Evolutionary conservation across 1,140 invertebrate genomes (phyloP), one percentile per base, ranked within the genome.

Genomic region (Drosophila burlai): DNA sequence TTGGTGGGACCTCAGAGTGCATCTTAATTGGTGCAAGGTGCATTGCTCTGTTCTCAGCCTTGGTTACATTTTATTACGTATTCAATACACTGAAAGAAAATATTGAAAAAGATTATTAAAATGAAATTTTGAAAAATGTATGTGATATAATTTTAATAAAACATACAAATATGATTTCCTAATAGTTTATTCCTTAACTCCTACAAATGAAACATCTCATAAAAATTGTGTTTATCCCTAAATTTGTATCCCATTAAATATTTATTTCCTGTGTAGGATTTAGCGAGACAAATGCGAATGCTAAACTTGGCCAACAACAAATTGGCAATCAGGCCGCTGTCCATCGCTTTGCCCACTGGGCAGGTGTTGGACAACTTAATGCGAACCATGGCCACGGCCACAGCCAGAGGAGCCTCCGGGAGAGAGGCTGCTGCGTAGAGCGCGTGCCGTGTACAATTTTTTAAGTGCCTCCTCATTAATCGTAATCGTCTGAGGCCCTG

Each of bases 321-420:
- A 90, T 90, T 90, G 85, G 75, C 85, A 90, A 90, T 90, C 85
- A 90, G 85, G 85, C 80, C 71, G 66, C 63, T 68, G 60, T 60
- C 63, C 50, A 69, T 57, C 50, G 50, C 42, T 72, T 61, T 79
- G 73, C 81, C 81, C 71, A 83, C 71, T 83, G 78, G 81, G 85
- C 85, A 90, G 85, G 85, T 90, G 81, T 89, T 90, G 85, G 78
- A 80, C 83, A 89, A 87, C 83, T 89, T 84, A 89, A 86, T 86
- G 73, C 67, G 46, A 79, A 49, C 40, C 52, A 52, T 43, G 31
- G 63, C 47, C 24, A 21, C 3, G 42, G 24, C 16, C 21, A 9
- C 7, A 31, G 40, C n/a, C 24, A 13, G n/a, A 11, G 49, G 26
- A n/a, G 49, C 26, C 26, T 29, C 49, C 16, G 11, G 26, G 26